Evolutionary conservation across 2,797 vertebrate species (phyloP).

Genomic region (Crenichthys baileyi): DNA sequence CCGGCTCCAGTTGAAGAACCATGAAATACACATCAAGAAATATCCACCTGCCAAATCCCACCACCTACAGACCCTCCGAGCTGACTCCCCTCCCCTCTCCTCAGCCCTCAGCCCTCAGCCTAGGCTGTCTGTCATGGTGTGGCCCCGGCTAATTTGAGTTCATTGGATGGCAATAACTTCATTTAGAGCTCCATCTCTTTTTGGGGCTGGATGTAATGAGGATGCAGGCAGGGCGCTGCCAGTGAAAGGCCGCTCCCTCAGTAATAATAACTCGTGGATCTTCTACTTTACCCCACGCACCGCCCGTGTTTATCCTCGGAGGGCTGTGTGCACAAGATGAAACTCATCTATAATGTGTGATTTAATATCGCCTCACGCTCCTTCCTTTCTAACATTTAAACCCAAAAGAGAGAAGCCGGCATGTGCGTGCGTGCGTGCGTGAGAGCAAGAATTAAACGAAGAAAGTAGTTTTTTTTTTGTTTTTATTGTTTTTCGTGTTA

Average conservation of each 20-base stretch:
- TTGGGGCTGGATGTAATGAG: constrained; percentile 78
- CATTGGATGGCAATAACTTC: constrained; percentile 86
- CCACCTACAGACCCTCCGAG: constrained; percentile 54
- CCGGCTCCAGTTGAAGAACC: constrained; percentile 68
- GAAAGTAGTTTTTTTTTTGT: not conserved
- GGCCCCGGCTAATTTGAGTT: constrained; percentile 82
- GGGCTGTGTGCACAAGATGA: constrained; percentile 80
- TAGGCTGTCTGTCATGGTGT: constrained; percentile 74
- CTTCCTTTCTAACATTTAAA: constrained; percentile 42
- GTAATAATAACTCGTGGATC: constrained; percentile 77
- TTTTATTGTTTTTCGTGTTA: not conserved
- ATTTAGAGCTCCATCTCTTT: constrained; percentile 82
- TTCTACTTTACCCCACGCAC: constrained; percentile 70
- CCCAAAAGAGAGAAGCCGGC: constrained; percentile 48
- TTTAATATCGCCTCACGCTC: constrained; percentile 77
- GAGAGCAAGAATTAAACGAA: not conserved
- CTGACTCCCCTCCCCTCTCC: not conserved
- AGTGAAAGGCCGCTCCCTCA: constrained; percentile 68
- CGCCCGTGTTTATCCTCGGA: constrained; percentile 79
- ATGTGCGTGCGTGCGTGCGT: not conserved
- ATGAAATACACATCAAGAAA: constrained; percentile 73
- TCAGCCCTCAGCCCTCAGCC: constrained; percentile 5
- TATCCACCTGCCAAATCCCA: constrained; percentile 67
- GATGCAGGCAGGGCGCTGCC: constrained; percentile 76
- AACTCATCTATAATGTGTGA: constrained; percentile 84